Conservation (phyloP, 2,113 vertebrate genomes). For the Emydocephalus ijimae region DNA sequence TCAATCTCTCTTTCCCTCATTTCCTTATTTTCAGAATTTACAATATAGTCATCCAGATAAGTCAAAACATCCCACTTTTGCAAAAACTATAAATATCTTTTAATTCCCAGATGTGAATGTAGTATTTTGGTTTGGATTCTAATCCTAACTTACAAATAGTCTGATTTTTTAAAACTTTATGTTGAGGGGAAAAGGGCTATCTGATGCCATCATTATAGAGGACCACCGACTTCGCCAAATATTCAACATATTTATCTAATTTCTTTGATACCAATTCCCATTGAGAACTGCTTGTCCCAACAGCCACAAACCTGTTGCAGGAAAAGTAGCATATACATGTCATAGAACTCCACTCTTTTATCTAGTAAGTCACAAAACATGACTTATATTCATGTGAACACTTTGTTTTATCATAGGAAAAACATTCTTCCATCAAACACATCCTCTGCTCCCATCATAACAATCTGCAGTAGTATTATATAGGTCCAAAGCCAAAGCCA, state of each 20-base stretch:
- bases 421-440: not conserved
- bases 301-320: not conserved
- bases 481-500: not conserved
- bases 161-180: not conserved
- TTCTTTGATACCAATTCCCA: not conserved
- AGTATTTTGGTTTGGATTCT: not conserved
- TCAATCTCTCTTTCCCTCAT: not conserved
- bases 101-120: not conserved
- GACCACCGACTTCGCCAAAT: not conserved
- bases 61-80: not conserved
- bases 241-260: not conserved
- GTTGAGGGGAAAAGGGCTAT: not conserved
- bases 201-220: not conserved
- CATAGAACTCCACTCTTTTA: not conserved
- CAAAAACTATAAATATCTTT: not conserved
- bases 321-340: not conserved
- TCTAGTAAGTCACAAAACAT: not conserved
- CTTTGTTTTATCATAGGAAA: not conserved
- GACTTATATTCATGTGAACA: fast-evolving
- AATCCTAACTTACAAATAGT: not conserved
- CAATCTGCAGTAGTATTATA: not conserved
- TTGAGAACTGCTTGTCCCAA: not conserved
- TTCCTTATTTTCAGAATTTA: not conserved
- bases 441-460: not conserved
- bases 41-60: not conserved